A percentile compares a stretch with the other conserved stretches of the same genome.
Conservation (phyloP, 1,140 invertebrate genomes). For the Caligus rogercresseyi region DNA sequence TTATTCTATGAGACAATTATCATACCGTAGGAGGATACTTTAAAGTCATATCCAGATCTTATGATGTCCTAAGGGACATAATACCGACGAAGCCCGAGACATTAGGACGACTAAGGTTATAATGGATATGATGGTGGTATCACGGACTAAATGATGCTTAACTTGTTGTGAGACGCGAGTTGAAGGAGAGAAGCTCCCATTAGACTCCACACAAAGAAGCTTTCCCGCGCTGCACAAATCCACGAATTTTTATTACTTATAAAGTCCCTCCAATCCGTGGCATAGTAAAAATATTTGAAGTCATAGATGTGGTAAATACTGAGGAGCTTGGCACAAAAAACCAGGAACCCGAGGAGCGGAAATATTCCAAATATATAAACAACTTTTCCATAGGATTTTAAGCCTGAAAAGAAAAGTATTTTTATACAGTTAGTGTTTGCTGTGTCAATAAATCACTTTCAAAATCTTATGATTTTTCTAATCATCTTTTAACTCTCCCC, state of each 20-base stretch:
- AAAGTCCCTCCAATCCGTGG: slow-evolving; percentile 9
- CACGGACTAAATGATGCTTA: slow-evolving; percentile 46
- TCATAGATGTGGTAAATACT: slow-evolving; percentile 37
- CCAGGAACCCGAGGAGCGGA: slow-evolving; percentile 48
- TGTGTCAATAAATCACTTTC: no score
- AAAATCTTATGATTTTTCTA: no score
- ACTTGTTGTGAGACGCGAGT: slow-evolving; percentile 47
- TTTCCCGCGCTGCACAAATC: slow-evolving; percentile 67
- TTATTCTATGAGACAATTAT: slow-evolving; percentile 1
- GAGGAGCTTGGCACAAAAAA: slow-evolving; percentile 52
- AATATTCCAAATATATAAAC: slow-evolving; percentile 50
- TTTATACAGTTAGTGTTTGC: no score
- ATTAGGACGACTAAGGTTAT: slow-evolving; percentile 54
- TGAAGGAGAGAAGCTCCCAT: slow-evolving; percentile 66
- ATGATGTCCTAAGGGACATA: slow-evolving; percentile 39
- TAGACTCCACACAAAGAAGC: slow-evolving; percentile 71
- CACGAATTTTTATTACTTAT: slow-evolving; percentile 38
- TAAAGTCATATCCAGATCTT: slow-evolving; percentile 48
- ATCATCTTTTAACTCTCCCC: no score
- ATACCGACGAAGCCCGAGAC: slow-evolving; percentile 56
- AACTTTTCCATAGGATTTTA: slow-evolving; percentile 66
- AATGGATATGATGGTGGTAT: slow-evolving; percentile 57
- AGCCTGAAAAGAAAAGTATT: no score
- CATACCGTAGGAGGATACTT: slow-evolving; percentile 66
- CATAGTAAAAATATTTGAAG: neutral